Percentiles rank a stretch among this genome's conserved stretches.
Conservation (phyloP, 2,797 vertebrate species). For the Glyptemys insculpta region DNA sequence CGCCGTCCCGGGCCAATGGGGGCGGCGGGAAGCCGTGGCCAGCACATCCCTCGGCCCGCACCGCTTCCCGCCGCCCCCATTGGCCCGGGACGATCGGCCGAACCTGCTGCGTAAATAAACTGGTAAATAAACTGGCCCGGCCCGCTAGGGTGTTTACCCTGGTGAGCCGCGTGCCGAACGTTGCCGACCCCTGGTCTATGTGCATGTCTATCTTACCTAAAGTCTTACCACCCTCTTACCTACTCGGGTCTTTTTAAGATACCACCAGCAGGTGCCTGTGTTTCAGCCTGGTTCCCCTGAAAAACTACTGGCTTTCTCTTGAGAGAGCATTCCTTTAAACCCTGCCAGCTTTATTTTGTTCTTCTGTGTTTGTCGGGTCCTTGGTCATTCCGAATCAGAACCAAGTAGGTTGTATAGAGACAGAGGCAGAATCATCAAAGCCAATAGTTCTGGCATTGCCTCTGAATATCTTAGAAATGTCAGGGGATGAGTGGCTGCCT, state of each 20-base stretch:
- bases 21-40: too few species aligned
- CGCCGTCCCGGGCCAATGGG: too few species aligned
- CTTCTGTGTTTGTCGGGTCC: not conserved
- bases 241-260: not conserved
- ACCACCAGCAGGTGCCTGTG: accelerated
- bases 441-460: not conserved
- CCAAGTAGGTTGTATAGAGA: not conserved
- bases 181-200: not conserved
- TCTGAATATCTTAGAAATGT: conserved; percentile 3
- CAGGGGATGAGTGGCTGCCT: conserved; percentile 41
- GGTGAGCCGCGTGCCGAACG: too few species aligned
- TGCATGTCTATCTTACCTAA: not conserved
- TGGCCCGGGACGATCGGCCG: too few species aligned
- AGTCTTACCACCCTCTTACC: not conserved
- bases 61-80: too few species aligned
- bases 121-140: too few species aligned
- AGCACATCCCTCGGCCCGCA: too few species aligned
- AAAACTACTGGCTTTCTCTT: not conserved
- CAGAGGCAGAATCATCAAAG: not conserved
- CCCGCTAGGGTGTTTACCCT: too few species aligned
- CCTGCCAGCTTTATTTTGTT: too few species aligned
- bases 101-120: too few species aligned
- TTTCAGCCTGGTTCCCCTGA: not conserved
- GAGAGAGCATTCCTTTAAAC: not conserved
- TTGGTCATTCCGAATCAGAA: conserved; percentile 19